phyloP scores from a whole-genome alignment of 2,113 vertebrate species.

The Hydrochoerus hydrochaeris region DNA sequence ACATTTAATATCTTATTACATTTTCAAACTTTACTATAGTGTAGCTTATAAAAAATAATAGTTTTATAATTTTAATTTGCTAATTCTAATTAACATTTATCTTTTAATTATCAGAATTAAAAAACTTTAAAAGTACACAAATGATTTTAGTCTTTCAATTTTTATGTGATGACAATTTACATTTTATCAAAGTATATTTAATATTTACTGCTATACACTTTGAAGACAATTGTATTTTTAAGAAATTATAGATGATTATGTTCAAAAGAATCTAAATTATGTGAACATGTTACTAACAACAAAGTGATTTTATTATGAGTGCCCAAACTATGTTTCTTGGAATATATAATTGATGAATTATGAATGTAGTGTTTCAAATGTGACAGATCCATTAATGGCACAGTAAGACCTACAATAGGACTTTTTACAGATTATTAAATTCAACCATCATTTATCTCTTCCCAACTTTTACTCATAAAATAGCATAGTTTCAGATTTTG shows the following conservation, averaged over 20 bases:
- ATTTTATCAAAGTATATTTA: slow-evolving; percentile 29
- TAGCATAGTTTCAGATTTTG: background rate
- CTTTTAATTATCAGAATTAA: background rate
- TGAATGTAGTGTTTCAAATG: background rate
- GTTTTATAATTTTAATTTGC: background rate
- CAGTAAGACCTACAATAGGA: background rate
- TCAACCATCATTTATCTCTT: background rate
- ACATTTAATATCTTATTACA: background rate
- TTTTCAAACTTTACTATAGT: slow-evolving; percentile 24
- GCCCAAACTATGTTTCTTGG: background rate
- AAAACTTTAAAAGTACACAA: background rate
- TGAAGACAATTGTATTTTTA: background rate
- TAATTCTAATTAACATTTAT: background rate
- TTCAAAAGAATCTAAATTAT: slow-evolving; percentile 20
- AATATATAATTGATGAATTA: slow-evolving; percentile 11
- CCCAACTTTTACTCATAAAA: background rate
- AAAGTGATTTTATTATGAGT: slow-evolving; percentile 31
- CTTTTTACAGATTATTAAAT: slow-evolving; percentile 4
- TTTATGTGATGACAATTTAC: background rate
- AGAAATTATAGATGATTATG: background rate
- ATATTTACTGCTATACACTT: background rate
- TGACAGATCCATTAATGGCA: background rate
- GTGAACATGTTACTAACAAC: background rate
- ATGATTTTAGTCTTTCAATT: background rate
- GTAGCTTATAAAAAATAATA: background rate